Evolutionary conservation across 2,888 invertebrate genomes (phyloP).

Genomic region (Synergus umbraculus): DNA sequence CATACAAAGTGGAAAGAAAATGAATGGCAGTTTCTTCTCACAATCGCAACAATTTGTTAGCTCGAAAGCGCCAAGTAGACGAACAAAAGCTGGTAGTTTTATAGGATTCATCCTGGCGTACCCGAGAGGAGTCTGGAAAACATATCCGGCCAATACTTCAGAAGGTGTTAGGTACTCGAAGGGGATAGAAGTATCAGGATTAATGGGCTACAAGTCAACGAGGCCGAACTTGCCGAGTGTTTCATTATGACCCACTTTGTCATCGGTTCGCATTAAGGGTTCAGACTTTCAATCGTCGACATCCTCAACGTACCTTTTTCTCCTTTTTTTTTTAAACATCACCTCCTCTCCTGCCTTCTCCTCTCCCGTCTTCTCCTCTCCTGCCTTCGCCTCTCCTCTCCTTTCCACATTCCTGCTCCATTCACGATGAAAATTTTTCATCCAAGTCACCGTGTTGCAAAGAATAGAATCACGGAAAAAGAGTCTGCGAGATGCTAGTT

Average conservation of each 20-base stretch:
- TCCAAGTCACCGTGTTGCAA: not conserved
- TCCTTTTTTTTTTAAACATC: slow-evolving; percentile 47
- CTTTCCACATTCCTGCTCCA: slow-evolving; percentile 62
- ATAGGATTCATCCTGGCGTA: not conserved
- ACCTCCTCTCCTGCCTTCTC: slow-evolving; percentile 47
- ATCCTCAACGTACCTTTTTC: slow-evolving; percentile 46
- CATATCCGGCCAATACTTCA: slow-evolving; percentile 54
- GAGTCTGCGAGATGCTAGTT: not conserved
- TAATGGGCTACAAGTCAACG: slow-evolving; percentile 56
- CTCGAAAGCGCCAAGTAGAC: not conserved
- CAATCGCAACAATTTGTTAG: slow-evolving; percentile 2
- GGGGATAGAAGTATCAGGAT: slow-evolving; percentile 59
- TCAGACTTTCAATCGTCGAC: slow-evolving; percentile 58
- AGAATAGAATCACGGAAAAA: slow-evolving; percentile 19
- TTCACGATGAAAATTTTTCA: slow-evolving; percentile 49
- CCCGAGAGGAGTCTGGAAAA: slow-evolving; percentile 44
- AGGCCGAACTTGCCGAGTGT: slow-evolving; percentile 55
- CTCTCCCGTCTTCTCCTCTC: slow-evolving; percentile 54
- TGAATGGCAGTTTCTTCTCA: slow-evolving; percentile 32
- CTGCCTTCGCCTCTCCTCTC: slow-evolving; percentile 53
- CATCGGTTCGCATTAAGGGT: slow-evolving; percentile 56
- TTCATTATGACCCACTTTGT: slow-evolving; percentile 60
- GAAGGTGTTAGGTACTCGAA: slow-evolving; percentile 49
- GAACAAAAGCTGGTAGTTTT: slow-evolving; percentile 6
- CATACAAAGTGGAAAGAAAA: slow-evolving; percentile 40